A percentile compares a stretch with the other conserved stretches of the same genome.
phyloP scores from a whole-genome alignment of 2,113 vertebrate species.

The Columba livia region DNA sequence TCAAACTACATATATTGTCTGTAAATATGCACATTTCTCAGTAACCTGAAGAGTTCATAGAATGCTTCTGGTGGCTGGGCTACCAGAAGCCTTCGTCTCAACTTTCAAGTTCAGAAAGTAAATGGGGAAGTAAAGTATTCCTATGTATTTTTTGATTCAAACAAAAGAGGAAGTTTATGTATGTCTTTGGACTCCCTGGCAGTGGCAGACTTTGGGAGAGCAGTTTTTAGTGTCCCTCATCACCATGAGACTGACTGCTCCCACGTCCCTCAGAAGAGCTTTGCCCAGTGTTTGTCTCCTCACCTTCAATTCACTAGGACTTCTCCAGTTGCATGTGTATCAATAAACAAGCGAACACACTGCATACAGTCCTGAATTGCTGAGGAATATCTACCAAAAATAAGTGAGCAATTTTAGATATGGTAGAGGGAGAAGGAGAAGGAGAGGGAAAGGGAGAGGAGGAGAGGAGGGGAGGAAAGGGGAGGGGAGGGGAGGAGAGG shows the following conservation, averaged over 20 bases:
- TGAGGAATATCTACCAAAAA: background rate
- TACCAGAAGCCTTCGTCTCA: background rate
- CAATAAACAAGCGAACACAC: rapidly evolving
- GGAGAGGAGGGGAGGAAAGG: too few species aligned
- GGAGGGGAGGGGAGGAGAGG: too few species aligned
- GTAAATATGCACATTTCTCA: background rate
- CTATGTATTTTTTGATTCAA: background rate
- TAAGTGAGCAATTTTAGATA: background rate
- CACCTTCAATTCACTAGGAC: background rate
- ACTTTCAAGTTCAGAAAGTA: background rate
- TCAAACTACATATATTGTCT: background rate
- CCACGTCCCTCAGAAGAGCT: background rate
- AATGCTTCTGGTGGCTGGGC: background rate
- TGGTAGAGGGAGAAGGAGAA: background rate
- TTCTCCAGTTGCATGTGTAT: background rate
- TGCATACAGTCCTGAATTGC: background rate
- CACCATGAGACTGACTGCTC: background rate
- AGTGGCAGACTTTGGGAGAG: background rate
- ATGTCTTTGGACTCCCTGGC: background rate
- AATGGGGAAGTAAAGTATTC: background rate
- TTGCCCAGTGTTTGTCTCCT: background rate
- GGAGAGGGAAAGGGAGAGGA: too few species aligned
- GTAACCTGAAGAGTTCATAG: background rate
- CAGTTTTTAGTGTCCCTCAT: background rate
- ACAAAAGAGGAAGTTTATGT: background rate